These are phyloP conservation scores for Reinhardtius hippoglossoides DNA, from an alignment of 2,113 vertebrate species.

Conservation along the genomic window DNA sequence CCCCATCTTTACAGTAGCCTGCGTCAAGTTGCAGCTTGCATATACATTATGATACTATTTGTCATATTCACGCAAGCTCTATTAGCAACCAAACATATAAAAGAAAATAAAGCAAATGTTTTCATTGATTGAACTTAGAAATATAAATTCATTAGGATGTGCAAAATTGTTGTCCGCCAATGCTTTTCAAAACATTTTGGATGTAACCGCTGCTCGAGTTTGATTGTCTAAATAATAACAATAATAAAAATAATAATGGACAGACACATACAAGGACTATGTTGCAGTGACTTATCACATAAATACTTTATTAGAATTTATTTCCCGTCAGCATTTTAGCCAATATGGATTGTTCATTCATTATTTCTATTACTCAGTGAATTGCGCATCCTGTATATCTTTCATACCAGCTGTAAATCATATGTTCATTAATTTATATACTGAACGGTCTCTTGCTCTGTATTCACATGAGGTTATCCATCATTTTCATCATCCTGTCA, in stretches of 20 bases:
- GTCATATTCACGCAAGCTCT: conserved; percentile 68
- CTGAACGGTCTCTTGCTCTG: conserved; percentile 14
- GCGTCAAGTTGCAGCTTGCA: conserved; percentile 69
- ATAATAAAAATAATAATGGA: conserved; percentile 50
- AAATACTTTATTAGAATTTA: conserved; percentile 36
- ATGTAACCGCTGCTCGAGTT: conserved; percentile 59
- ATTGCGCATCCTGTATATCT: conserved; percentile 7
- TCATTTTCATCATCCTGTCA: conserved; percentile 35
- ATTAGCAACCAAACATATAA: conserved; percentile 56
- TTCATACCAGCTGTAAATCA: conserved; percentile 35
- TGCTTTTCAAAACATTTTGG: conserved; percentile 59
- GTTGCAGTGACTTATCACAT: conserved; percentile 56
- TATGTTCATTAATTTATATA: conserved; percentile 20
- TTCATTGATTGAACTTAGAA: conserved; percentile 48
- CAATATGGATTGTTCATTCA: conserved; percentile 34
- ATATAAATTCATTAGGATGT: conserved; percentile 72
- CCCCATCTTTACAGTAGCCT: conserved; percentile 59
- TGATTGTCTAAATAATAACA: conserved; percentile 85
- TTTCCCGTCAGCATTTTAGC: conserved; percentile 28
- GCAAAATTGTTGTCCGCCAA: conserved; percentile 67
- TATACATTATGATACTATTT: conserved; percentile 70
- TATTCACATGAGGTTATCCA: conserved; percentile 32
- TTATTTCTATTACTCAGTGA: conserved; percentile 8
- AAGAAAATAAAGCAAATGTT: conserved; percentile 26
- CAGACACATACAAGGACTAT: conserved; percentile 44